Evolutionary conservation across 1,140 invertebrate genomes (phyloP), one percentile per base, ranked within the genome.

Genomic region (Rhagoletis zephyria): DNA sequence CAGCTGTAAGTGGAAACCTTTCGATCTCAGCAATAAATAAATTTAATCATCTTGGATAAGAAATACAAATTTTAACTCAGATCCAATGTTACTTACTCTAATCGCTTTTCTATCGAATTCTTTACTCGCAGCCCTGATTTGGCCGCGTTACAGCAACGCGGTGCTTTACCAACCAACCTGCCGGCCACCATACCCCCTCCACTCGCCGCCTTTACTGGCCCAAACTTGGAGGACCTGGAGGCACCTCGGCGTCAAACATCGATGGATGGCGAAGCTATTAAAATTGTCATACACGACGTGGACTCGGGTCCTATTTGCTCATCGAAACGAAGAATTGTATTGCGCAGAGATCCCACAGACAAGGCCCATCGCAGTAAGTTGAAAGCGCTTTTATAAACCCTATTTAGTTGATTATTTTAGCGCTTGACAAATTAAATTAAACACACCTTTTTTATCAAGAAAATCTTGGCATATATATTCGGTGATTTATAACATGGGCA

Each of bases 201-300:
- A 2, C 93, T 94, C 59, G 94, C 95, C 48, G 90, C 94, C 61
- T 94, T 95, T 48, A 90, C 91, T 86, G 94, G 94, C 10, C 92
- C 94, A 60, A 94, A 94, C 85, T 89, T 94, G 42, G 95, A 95
- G 89, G 95, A 95, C 88, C 93, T 95, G 16, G 94, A 95, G 88
- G 90, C 95, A 48, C 94, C 95, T 4, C 93, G 95, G 87, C 94
- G 97, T 42, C 97, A 97, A 91, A 96, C 96, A 89, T 97, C 97
- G 19, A 96, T 96, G 85, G 97, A 98, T 90, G 97, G 97, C 0
- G 97, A 98, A 93, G 97, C 96, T 77, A 98, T 98, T 89, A 96
- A 97, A 90, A 98, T 98, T 89, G 97, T 98, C 87, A 98, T 98
- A 89, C 97, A 98, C 90, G 97, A 98, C 90, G 97, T 98, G 30